Percentiles rank a stretch among this genome's conserved stretches.
phyloP scores from a whole-genome alignment of 2,888 invertebrate species.

The Nomada lathburiana region DNA sequence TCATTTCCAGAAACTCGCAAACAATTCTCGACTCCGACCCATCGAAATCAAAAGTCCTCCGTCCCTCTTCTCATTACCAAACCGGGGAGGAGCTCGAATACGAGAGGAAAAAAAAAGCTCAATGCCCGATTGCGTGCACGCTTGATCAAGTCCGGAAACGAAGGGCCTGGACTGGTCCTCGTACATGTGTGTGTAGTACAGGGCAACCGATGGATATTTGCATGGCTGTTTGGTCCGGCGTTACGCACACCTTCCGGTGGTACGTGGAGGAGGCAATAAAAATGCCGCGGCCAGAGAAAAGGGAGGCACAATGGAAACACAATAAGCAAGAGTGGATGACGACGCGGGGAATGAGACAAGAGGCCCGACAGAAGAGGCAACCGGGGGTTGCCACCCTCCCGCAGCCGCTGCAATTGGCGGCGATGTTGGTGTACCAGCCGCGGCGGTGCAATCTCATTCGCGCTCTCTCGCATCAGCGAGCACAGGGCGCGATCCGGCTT shows the following conservation, averaged over 20 bases:
- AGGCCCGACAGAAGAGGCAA: conserved; percentile 14
- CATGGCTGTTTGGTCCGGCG: conserved; percentile 59
- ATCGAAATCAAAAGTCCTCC: conserved; percentile 30
- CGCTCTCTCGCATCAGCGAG: conserved; percentile 77
- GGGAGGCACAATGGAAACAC: conserved; percentile 74
- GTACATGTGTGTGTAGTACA: conserved; percentile 30
- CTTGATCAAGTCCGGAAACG: conserved; percentile 61
- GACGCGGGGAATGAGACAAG: conserved; percentile 61
- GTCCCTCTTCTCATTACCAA: conserved; percentile 41
- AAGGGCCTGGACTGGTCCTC: conserved; percentile 52
- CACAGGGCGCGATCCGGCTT: conserved; percentile 61
- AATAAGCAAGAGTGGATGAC: conserved; percentile 75
- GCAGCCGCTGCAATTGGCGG: conserved; percentile 66
- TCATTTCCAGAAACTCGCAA: conserved; percentile 18
- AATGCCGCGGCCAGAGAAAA: conserved; percentile 69
- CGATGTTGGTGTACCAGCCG: conserved; percentile 62
- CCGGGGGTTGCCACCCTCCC: conserved; percentile 51
- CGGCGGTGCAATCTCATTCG: conserved; percentile 79
- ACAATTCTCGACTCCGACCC: not conserved
- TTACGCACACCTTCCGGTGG: conserved; percentile 55
- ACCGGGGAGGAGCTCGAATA: not conserved
- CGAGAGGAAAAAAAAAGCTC: conserved; percentile 12
- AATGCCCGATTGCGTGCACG: conserved; percentile 59
- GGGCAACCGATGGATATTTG: conserved; percentile 66
- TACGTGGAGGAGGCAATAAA: conserved; percentile 67